These are phyloP conservation scores for Chlorops oryzae DNA, from an alignment of 1,140 invertebrate species.

Conservation along the genomic window DNA sequence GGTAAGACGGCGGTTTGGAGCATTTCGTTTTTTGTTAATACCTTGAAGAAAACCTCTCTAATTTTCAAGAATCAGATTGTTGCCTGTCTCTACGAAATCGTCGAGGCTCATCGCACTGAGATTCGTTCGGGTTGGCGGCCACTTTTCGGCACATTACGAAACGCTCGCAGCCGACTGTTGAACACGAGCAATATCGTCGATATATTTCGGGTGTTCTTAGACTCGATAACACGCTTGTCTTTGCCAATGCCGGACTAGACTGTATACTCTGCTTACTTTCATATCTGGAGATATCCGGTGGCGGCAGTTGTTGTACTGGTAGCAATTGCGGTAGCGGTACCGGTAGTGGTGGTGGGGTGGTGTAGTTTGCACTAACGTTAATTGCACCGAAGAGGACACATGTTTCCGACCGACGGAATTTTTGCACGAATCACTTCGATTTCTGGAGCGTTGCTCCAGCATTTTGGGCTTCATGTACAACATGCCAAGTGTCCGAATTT, in stretches of 20 bases:
- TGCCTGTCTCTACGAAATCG: slow-evolving; percentile 90
- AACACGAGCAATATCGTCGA: slow-evolving; percentile 72
- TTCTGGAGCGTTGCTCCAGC: slow-evolving; percentile 75
- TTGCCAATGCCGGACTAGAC: slow-evolving; percentile 88
- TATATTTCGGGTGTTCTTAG: slow-evolving; percentile 87
- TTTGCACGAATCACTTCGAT: slow-evolving; percentile 78
- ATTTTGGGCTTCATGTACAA: slow-evolving; percentile 88
- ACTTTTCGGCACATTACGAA: slow-evolving; percentile 81
- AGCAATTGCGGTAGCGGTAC: slow-evolving; percentile 15
- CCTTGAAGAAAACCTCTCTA: too few relatives aligned
- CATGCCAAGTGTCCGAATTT: slow-evolving; percentile 91
- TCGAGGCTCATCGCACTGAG: slow-evolving; percentile 86
- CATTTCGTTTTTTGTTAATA: too few relatives aligned
- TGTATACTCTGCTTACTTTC: slow-evolving; percentile 84
- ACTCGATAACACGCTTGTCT: slow-evolving; percentile 88
- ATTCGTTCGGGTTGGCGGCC: slow-evolving; percentile 91
- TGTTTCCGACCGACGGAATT: slow-evolving; percentile 57
- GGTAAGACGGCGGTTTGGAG: too few relatives aligned
- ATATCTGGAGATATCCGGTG: slow-evolving; percentile 48
- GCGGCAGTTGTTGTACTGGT: slow-evolving; percentile 46
- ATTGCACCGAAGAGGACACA: slow-evolving; percentile 45
- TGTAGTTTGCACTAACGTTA: slow-evolving; percentile 40
- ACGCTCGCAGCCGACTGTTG: slow-evolving; percentile 59
- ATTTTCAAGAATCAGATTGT: slow-evolving; percentile 76
- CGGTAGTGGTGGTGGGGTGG: slow-evolving; percentile 28